Evolutionary conservation across 30 jellyfish, hydroid and myxozoan species (phyloP), one percentile per base, ranked within the genome.

Genomic region (Aurelia aurita complex sp. Pacific): DNA sequence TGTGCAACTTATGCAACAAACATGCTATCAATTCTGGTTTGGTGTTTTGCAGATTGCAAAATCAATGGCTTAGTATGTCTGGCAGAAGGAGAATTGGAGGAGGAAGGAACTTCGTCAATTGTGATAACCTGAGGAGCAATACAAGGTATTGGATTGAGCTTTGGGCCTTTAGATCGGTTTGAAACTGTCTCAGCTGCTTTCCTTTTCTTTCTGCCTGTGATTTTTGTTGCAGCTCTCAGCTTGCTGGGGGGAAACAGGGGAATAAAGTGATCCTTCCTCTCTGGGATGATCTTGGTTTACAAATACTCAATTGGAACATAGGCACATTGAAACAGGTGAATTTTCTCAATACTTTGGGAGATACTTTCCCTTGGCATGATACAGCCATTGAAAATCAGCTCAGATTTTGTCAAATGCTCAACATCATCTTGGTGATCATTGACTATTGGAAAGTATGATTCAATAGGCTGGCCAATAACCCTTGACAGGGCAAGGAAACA

Each of bases 321-420:
- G 16, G 89, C 87, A 76, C 94, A 85, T 2, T 82, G 75, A 66
- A 81, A 54, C 14, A 81, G 19, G 63, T 81, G 90, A 23, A 81
- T 69, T 53, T 81, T 64, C 17, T 80, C 52, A 62, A 3, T 23
- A 19, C 35, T 5, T 2, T 38, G 10, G 23, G 32, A 6, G 15
- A 29, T 29, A 18, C 13, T 8, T n/a, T 17, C 50, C 10, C 77
- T 70, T 51, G 91, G 91, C 36, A 46, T 14, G 2, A 82, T 59
- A 5, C 76, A 50, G 60, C 85, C 55, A 57, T 82, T 82, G 52
- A 54, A 35, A 23, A 69, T 54, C 42, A 16, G 18, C 63, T 82
- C 91, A 82, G 43, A 68, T 11, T 35, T 34, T 18, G 34, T 63
- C 34, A 33, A 35, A 15, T 77, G 35, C 53, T 16, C 29, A 16